Evolutionary conservation across 2,113 vertebrate genomes (phyloP), one percentile per base, ranked within the genome.

Genomic region (Otus sunia): DNA sequence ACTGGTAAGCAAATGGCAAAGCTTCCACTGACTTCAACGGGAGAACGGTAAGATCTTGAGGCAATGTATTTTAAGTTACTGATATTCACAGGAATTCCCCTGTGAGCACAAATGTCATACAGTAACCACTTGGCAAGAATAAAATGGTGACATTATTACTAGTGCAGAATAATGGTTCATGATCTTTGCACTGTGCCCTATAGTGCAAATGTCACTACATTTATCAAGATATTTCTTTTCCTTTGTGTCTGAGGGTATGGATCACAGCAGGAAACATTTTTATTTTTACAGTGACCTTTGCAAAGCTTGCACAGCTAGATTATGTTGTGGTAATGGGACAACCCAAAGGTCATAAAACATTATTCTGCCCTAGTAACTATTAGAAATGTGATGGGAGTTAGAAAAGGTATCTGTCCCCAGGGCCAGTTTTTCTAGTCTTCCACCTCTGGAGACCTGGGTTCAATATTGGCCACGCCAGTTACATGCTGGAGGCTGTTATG

Each of bases 291-390:
- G 52, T 96, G 96, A 97, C 96, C 92, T 97, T 97, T 97, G 89
- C 71, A 68, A 93, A 92, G 74, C 93, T 91, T 26, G 0, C 59
- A 73, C 41, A 88, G 83, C 71, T 89, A 75, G 82, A 93, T 94
- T 91, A 88, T 50, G 59, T 64, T 77, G 62, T 45, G 73, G 67
- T 72, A 94, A 86, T 91, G 69, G 93, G 88, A 95, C 69, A 89
- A 91, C 62, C 66, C 93, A 97, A 97, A 97, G 97, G 94, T 97
- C 96, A 97, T 34, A 69, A 82, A 96, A 94, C 59, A 96, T 97
- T 95, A 97, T 97, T 97, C 96, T 96, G 96, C 97, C 96, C 96
- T 97, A 97, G 85, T 97, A 97, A 97, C 86, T 95, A 41, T 62
- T 60, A 86, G 85, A 92, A 81, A 83, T 94, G 93, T 74, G 93